phyloP scores from a whole-genome alignment of 2,113 vertebrate species.

The Pomatorhinus ruficollis region DNA sequence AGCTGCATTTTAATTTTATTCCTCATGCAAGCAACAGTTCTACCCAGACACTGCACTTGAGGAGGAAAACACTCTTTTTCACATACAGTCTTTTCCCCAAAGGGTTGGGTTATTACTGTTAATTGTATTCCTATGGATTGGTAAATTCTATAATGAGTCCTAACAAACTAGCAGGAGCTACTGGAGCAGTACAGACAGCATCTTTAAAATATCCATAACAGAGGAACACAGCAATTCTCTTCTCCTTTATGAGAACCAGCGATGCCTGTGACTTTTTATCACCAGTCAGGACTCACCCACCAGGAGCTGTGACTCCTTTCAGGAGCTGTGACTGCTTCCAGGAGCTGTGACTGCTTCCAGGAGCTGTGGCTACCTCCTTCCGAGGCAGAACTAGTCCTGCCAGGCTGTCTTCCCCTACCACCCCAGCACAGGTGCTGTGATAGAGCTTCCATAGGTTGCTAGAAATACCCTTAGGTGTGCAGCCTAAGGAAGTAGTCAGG shows the following conservation, averaged over 20 bases:
- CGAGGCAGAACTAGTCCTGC: accelerated
- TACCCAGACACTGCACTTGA: neutral
- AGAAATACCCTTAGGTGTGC: neutral
- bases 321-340: neutral
- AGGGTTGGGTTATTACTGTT: neutral
- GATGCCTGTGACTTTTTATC: neutral
- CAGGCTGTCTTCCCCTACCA: neutral
- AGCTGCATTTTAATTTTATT: neutral
- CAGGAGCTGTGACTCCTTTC: neutral
- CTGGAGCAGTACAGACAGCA: neutral
- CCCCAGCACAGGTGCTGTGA: accelerated
- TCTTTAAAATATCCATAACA: accelerated
- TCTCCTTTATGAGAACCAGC: neutral
- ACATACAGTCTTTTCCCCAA: neutral
- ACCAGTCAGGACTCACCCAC: neutral
- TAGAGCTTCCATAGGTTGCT: neutral
- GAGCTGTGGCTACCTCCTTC: neutral
- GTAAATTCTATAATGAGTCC: neutral
- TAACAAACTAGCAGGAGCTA: neutral
- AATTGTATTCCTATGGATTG: neutral
- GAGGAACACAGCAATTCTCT: neutral
- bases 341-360: neutral
- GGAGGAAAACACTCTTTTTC: neutral
- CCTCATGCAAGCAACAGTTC: neutral
- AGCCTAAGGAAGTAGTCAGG: neutral